Percentiles rank a stretch among this genome's conserved stretches.
These are phyloP conservation scores for Masnerella sp. DNA, from an alignment of 2,888 invertebrate genomes.

Conservation along the genomic window DNA sequence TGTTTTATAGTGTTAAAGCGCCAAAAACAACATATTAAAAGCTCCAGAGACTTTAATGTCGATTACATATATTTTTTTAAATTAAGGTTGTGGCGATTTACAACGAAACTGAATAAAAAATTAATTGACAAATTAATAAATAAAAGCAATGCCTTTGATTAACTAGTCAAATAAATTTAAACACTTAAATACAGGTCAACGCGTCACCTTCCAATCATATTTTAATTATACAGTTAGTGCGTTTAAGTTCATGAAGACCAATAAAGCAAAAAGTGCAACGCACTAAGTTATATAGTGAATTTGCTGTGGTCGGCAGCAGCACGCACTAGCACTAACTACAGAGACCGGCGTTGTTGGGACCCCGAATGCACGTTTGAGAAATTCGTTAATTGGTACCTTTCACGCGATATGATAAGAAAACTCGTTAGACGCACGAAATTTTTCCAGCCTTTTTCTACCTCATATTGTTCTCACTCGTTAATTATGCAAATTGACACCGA, in stretches of 20 bases:
- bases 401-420: conserved; percentile 57
- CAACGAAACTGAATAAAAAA: too few species aligned
- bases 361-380: neutral
- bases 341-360: neutral
- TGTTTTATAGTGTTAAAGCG: too few species aligned
- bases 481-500: conserved; percentile 50
- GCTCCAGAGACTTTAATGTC: too few species aligned
- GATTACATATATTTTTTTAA: too few species aligned
- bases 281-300: conserved; percentile 3
- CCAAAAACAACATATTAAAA: too few species aligned
- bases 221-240: conserved; percentile 20
- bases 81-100: too few species aligned
- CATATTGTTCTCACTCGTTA: conserved; percentile 33
- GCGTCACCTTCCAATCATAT: conserved; percentile 15
- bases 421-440: conserved; percentile 53
- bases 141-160: too few species aligned
- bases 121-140: too few species aligned
- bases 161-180: conserved; percentile 17
- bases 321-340: neutral
- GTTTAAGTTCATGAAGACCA: neutral
- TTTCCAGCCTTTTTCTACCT: conserved; percentile 38
- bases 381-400: conserved; percentile 55
- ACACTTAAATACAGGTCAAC: conserved; percentile 8
- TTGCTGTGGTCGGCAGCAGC: conserved; percentile 7
- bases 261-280: conserved; percentile 18